Evolutionary conservation across 2,113 vertebrate genomes (phyloP).

Genomic region (Lota lota): DNA sequence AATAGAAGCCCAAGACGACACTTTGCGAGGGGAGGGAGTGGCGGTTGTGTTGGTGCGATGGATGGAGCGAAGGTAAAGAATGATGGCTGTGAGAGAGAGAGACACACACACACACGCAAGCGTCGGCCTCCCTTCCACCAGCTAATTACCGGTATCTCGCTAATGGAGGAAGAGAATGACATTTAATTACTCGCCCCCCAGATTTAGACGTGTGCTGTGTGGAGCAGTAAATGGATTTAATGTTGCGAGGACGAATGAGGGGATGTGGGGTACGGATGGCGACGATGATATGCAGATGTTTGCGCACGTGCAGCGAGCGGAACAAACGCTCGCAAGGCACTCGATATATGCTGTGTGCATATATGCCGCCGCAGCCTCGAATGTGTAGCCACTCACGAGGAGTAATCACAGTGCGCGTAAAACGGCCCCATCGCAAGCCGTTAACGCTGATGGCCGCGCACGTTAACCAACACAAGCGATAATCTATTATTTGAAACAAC

Average conservation of each 20-base stretch:
- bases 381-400: background rate
- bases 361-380: background rate
- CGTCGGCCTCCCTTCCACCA: slow-evolving; percentile 49
- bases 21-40: no score
- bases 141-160: slow-evolving; percentile 65
- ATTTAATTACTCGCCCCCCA: slow-evolving; percentile 71
- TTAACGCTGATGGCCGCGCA: slow-evolving; percentile 29
- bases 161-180: slow-evolving; percentile 73
- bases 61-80: no score
- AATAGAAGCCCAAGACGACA: no score
- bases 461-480: slow-evolving; percentile 24
- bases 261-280: slow-evolving; percentile 15
- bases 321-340: slow-evolving; percentile 44
- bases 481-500: slow-evolving; percentile 16
- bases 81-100: no score
- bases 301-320: slow-evolving; percentile 60
- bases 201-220: slow-evolving; percentile 64
- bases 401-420: slow-evolving; percentile 42
- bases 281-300: slow-evolving; percentile 70
- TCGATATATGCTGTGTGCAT: slow-evolving; percentile 39
- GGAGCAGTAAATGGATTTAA: slow-evolving; percentile 73
- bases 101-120: background rate
- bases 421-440: slow-evolving; percentile 10
- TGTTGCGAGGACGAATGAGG: slow-evolving; percentile 69
- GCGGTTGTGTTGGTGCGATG: no score